Conservation (phyloP, 2,888 invertebrate species). For the Calliscelio sp. region DNA sequence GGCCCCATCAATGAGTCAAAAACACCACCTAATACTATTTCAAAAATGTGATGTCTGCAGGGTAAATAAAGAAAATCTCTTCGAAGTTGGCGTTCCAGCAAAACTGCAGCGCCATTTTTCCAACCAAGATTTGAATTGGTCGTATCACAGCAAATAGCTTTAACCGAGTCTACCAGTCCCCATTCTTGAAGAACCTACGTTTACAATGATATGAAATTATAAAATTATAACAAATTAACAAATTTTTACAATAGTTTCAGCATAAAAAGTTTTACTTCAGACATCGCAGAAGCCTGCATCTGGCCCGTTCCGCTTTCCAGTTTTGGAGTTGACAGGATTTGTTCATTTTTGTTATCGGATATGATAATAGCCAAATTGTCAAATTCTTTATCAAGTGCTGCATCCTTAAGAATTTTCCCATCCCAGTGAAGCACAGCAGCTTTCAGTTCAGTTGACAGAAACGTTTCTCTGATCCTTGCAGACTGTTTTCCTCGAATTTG, state of each 20-base stretch:
- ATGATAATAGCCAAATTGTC: conserved; percentile 57
- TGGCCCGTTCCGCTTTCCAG: conserved; percentile 58
- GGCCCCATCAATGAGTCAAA: not conserved
- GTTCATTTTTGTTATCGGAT: conserved; percentile 37
- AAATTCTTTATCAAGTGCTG: conserved; percentile 5
- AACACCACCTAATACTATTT: not conserved
- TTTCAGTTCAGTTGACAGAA: conserved; percentile 27
- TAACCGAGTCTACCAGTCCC: not conserved
- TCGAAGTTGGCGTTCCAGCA: not conserved
- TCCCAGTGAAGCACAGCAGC: conserved; percentile 62
- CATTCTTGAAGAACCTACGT: no score
- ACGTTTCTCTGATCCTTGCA: conserved; percentile 47
- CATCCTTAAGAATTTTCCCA: conserved; percentile 46
- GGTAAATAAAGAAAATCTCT: conserved; percentile 6
- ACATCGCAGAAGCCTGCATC: conserved; percentile 48
- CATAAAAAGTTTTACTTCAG: no score
- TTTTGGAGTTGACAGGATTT: conserved; percentile 58
- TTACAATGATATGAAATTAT: no score
- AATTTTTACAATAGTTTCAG: no score
- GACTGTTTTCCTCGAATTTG: conserved; percentile 54
- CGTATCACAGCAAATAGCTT: not conserved
- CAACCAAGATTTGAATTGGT: conserved; percentile 1
- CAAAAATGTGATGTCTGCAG: conserved; percentile 18
- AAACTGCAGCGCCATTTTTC: not conserved
- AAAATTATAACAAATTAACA: no score